Evolutionary conservation across 2,888 invertebrate genomes (phyloP).

Genomic region (Pseudanteris insignis): DNA sequence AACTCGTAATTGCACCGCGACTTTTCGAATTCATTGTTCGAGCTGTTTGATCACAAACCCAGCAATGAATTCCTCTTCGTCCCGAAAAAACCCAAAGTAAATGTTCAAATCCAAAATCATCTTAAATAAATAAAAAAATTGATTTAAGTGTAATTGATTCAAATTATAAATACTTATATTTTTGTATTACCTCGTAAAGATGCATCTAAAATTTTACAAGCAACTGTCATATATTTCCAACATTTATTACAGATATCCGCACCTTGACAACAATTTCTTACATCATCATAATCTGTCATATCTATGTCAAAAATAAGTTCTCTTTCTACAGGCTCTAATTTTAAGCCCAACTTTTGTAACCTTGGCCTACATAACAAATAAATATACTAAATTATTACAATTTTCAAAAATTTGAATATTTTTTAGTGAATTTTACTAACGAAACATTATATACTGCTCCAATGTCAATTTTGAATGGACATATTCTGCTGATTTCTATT

Average conservation of each 20-base stretch:
- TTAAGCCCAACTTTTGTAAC: constrained; percentile 46
- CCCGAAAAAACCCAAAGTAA: constrained; percentile 98
- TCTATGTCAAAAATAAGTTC: constrained; percentile 99
- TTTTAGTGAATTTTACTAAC: no score
- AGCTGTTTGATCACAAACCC: constrained; percentile 93
- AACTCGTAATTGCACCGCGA: constrained; percentile 88
- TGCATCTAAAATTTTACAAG: constrained; percentile 87
- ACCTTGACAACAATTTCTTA: constrained; percentile 90
- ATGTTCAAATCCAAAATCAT: constrained; percentile 95
- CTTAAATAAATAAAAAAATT: constrained; percentile 68
- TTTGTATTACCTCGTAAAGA: constrained; percentile 76
- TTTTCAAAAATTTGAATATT: no score
- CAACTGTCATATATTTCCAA: constrained; percentile 96
- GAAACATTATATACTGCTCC: constrained; percentile 69
- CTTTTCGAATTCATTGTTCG: constrained; percentile 75
- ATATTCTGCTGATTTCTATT: constrained; percentile 78
- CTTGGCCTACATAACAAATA: no score
- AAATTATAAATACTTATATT: neutral
- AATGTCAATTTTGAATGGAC: constrained; percentile 95
- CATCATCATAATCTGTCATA: constrained; percentile 98
- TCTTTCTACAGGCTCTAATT: constrained; percentile 70
- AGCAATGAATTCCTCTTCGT: constrained; percentile 97
- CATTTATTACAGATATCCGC: constrained; percentile 93
- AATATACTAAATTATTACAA: no score
- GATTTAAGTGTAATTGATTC: neutral